phyloP scores from a whole-genome alignment of 1,140 invertebrate species.

The Ips typographus region DNA sequence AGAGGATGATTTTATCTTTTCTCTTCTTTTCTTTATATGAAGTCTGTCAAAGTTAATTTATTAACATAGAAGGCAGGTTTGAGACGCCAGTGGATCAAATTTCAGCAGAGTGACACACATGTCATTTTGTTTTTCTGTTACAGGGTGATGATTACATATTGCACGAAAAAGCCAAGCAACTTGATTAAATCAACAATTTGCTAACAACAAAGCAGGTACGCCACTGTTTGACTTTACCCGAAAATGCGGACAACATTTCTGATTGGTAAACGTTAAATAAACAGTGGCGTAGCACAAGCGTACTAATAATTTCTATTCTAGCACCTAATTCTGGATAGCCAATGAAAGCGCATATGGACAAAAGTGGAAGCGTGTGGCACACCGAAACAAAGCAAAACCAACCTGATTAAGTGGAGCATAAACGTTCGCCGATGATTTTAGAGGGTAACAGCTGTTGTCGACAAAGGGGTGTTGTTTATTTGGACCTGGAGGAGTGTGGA shows the following conservation, averaged over 20 bases:
- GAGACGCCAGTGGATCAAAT: too few relatives aligned
- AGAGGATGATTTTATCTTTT: too few relatives aligned
- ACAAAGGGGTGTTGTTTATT: neutral
- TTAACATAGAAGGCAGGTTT: too few relatives aligned
- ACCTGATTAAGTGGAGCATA: conserved; percentile 4
- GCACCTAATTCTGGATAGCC: neutral
- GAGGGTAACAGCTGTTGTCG: conserved; percentile 9
- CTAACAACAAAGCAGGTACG: too few relatives aligned
- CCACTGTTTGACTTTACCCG: neutral
- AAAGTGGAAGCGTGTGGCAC: neutral
- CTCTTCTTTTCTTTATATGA: too few relatives aligned
- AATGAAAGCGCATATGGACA: neutral
- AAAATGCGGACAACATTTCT: neutral
- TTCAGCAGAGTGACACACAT: too few relatives aligned
- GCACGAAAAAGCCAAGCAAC: too few relatives aligned
- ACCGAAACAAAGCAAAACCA: neutral
- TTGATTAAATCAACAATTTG: too few relatives aligned
- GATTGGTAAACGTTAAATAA: neutral
- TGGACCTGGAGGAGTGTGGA: neutral
- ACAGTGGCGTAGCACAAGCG: neutral
- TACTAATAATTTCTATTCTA: neutral
- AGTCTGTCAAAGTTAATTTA: too few relatives aligned
- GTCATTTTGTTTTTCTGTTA: too few relatives aligned
- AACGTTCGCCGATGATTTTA: neutral
- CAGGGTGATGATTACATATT: too few relatives aligned